Evolutionary conservation across 30 jellyfish, hydroid and myxozoan species (phyloP), one percentile per base, ranked within the genome.

Genomic region (Phacellophora camtschatica): DNA sequence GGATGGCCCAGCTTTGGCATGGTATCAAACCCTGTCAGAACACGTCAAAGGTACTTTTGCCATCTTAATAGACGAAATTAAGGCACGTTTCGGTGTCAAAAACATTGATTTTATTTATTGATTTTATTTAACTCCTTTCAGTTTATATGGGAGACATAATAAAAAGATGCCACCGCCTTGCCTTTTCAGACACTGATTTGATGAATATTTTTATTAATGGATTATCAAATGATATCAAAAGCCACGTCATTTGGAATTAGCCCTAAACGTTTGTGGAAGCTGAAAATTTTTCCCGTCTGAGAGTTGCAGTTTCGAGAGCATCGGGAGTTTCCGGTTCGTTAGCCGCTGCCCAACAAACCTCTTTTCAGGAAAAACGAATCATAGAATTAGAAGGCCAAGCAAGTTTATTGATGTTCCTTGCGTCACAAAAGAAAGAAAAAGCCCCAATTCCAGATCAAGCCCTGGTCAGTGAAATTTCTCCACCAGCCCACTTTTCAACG

Each of bases 161-260:
- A 49, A 54, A 43, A 22, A 54, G 37, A 56, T 53, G 77, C 69
- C 67, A 74, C 34, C 85, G 73, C 25, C 37, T 74, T 8, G 29
- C 54, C 16, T 41, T 74, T 30, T 8, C 66, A n/a, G 87, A 74
- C 67, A 54, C 54, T 19, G 87, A 74, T 16, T 3, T 51, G 15
- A 74, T 74, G 87, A 74, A 74, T 39, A 43, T 57, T 23, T 74
- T 50, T 29, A 74, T 74, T 22, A 53, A 55, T 33, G 87, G 87
- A 20, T 24, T 55, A 35, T 9, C 0, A 27, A 19, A 71, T 1
- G 58, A 53, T 16, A 22, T 71, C 1, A 71, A 55, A 32, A 46
- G 5, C 41, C 73, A 53, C 30, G 85, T 71, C 0, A 50, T 46
- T 32, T 59, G 49, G 10, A 51, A 53, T 63, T 73, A 71, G 71